Percentiles rank a stretch among this genome's conserved stretches.
Evolutionary conservation across 2,113 vertebrate species (phyloP).

Genomic region (Chloropsis hardwickii): DNA sequence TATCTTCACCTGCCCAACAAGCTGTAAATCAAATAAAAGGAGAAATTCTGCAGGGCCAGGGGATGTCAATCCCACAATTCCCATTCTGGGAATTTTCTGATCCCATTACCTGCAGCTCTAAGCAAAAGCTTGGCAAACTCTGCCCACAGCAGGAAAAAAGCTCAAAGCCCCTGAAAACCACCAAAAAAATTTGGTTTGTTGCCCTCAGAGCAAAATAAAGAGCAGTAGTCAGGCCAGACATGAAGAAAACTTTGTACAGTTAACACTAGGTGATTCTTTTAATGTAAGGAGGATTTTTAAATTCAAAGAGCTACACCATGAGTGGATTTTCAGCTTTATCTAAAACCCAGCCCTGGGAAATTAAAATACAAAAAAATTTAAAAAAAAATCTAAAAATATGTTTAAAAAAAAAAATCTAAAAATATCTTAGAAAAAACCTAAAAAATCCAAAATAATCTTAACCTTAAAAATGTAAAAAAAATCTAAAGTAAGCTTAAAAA

Average conservation of each 20-base stretch:
- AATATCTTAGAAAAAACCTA: not conserved
- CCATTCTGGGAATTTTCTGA: fast-evolving
- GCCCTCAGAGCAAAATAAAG: not conserved
- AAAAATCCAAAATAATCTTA: not conserved
- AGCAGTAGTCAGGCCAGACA: fast-evolving
- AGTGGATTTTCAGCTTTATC: not conserved
- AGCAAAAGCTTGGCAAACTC: too few relatives aligned
- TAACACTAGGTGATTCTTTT: too few relatives aligned
- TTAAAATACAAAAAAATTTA: not conserved
- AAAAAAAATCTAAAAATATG: not conserved
- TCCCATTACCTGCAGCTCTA: not conserved
- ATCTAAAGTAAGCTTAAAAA: not conserved
- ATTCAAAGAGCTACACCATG: fast-evolving
- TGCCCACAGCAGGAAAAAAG: not conserved
- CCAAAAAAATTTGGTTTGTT: fast-evolving
- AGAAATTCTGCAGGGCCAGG: not conserved
- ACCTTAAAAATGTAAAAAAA: not conserved
- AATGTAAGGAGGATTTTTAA: not conserved
- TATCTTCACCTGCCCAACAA: fast-evolving
- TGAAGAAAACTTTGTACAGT: too few relatives aligned
- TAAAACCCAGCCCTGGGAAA: not conserved
- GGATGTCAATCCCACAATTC: not conserved
- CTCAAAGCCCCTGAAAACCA: not conserved
- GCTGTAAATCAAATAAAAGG: fast-evolving
- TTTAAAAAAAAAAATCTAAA: not conserved